phyloP scores from a whole-genome alignment of 2,113 vertebrate genomes.

The Brienomyrus brachyistius region DNA sequence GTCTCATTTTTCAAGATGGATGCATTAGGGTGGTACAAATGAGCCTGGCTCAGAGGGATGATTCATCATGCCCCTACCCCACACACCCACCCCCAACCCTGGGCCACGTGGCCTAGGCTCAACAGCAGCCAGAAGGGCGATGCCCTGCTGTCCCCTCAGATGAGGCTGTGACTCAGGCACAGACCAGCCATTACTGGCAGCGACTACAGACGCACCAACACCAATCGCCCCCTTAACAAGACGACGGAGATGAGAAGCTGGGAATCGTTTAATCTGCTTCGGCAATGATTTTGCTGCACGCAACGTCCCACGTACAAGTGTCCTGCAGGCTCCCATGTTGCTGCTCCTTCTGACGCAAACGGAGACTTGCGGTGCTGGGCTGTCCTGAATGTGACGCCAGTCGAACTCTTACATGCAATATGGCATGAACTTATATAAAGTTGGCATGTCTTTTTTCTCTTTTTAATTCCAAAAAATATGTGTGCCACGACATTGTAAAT shows the following conservation, averaged over 20 bases:
- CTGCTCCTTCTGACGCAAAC: not conserved
- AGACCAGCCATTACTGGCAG: not conserved
- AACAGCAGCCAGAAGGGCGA: not conserved
- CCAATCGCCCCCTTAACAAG: not conserved
- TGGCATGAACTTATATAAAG: not conserved
- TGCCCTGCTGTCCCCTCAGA: not conserved
- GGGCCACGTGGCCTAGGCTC: not conserved
- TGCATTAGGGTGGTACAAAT: not conserved
- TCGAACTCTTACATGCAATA: not conserved
- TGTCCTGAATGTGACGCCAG: not conserved
- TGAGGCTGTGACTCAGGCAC: not conserved
- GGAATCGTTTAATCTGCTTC: not conserved
- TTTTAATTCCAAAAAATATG: too few relatives aligned
- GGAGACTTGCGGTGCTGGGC: not conserved
- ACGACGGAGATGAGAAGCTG: not conserved
- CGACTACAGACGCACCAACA: not conserved
- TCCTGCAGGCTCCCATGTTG: not conserved
- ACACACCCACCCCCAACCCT: not conserved
- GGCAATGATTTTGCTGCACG: not conserved
- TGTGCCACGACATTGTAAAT: too few relatives aligned
- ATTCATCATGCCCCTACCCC: not conserved
- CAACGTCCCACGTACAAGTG: not conserved
- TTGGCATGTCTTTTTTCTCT: too few relatives aligned
- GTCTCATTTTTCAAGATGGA: not conserved
- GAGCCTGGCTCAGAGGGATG: not conserved